Base-by-base conservation (phyloP, 2,797 vertebrate species). In the Onychomys torridus region DNA sequence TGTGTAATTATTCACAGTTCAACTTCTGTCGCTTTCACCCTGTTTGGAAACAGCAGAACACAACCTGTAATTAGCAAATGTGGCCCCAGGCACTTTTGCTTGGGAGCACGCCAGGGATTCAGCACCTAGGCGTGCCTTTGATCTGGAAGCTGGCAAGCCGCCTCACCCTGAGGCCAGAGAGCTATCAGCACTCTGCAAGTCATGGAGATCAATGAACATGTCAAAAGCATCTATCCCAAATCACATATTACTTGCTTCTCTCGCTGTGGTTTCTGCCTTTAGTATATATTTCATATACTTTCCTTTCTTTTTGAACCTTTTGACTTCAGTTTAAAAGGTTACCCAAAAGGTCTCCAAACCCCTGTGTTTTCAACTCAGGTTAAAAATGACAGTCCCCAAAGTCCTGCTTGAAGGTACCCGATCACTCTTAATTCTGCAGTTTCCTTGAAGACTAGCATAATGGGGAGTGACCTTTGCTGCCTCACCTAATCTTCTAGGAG, bases 1-100 rank as follows among this genome's bases (percentile, higher is more conserved):
- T 98, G 98, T 99, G 98, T 99, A 99, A 99, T 99, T 99, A 99
- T 99, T 99, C 99, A 98, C 98, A 98, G 99, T 99, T 98, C 98
- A 98, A 99, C 98, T 99, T 98, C 98, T 98, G 99, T 98, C 98
- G 98, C 99, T 99, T 99, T 98, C 98, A 98, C 98, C 98, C 98
- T 99, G 98, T 99, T 99, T 99, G 98, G 98, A 99, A 99, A 99
- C 98, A 99, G 98, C 89, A 96, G 98, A 99, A 98, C 98, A 98
- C 97, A 99, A 99, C 98, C 98, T 99, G 98, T 98, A 99, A 99
- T 99, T 99, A 99, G 98, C 98, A 98, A 98, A 98, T 90, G 75
- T 98, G 98, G 98, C 98, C 98, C 96, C 98, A 98, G 98, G 99
- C 98, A 97, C 93, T 98, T 98, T 98, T 95, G 96, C 98, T 98